phyloP scores from a whole-genome alignment of 2,888 invertebrate species.

The Lacanobia wlatinum region DNA sequence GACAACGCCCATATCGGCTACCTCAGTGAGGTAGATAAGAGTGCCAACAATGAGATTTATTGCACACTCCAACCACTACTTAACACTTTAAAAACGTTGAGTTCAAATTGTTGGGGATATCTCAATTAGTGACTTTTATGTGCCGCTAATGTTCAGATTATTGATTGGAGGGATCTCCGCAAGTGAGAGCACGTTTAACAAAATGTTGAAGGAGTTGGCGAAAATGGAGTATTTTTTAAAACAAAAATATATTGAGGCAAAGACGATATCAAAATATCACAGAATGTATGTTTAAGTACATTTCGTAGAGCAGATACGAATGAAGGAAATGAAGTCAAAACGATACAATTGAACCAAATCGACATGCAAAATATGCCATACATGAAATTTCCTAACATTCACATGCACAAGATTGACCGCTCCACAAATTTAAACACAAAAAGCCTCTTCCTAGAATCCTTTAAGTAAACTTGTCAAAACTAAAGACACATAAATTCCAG shows the following conservation, averaged over 20 bases:
- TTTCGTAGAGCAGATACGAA: neutral
- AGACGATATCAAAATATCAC: neutral
- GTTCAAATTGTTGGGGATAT: conserved; percentile 76
- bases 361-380: neutral
- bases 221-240: neutral
- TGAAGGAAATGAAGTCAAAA: neutral
- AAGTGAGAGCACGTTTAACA: conserved; percentile 17
- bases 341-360: neutral
- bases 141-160: conserved; percentile 75
- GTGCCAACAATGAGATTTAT: conserved; percentile 87
- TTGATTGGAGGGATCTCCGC: conserved; percentile 45
- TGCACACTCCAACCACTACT: conserved; percentile 79
- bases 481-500: conserved; percentile 61
- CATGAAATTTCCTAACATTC: conserved; percentile 14
- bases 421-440: conserved; percentile 49
- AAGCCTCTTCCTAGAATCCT: conserved; percentile 55
- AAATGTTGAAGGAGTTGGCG: conserved; percentile 7
- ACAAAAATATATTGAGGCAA: neutral
- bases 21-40: conserved; percentile 84
- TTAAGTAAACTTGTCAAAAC: conserved; percentile 64
- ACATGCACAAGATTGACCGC: conserved; percentile 19
- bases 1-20: conserved; percentile 85
- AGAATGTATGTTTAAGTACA: neutral
- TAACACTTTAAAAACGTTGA: conserved; percentile 81
- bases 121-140: conserved; percentile 84